phyloP scores from a whole-genome alignment of 2,888 invertebrate genomes.

The Diarsia dahlii region DNA sequence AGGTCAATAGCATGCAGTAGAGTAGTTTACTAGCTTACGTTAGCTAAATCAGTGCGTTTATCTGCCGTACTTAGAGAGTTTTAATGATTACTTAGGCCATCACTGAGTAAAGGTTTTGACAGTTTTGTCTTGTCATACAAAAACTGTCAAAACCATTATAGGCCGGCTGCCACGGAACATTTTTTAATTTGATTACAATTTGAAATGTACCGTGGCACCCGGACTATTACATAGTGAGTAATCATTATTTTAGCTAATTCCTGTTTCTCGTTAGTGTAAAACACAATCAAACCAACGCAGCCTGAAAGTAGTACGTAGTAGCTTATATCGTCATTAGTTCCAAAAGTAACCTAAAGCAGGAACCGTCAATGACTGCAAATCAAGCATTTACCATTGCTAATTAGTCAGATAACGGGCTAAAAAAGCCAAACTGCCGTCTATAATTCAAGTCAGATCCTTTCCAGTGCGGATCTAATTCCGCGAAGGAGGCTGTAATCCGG shows the following conservation, averaged over 20 bases:
- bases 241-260: too few relatives aligned
- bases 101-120: too few relatives aligned
- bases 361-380: constrained; percentile 16
- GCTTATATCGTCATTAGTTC: constrained; percentile 2
- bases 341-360: background rate
- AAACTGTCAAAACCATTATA: too few relatives aligned
- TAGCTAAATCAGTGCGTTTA: background rate
- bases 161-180: too few relatives aligned
- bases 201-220: too few relatives aligned
- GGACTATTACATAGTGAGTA: too few relatives aligned
- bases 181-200: too few relatives aligned
- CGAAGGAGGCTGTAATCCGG: constrained; percentile 64
- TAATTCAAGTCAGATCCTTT: constrained; percentile 58
- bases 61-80: too few relatives aligned
- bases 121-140: too few relatives aligned
- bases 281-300: background rate
- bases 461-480: constrained; percentile 50
- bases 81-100: too few relatives aligned
- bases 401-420: constrained; percentile 50
- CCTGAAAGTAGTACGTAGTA: too few relatives aligned
- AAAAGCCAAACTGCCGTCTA: constrained; percentile 43
- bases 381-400: constrained; percentile 46
- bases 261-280: background rate
- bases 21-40: background rate
- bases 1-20: background rate